phyloP scores from a whole-genome alignment of 2,888 invertebrate genomes.

The Eupeodes latifasciatus region DNA sequence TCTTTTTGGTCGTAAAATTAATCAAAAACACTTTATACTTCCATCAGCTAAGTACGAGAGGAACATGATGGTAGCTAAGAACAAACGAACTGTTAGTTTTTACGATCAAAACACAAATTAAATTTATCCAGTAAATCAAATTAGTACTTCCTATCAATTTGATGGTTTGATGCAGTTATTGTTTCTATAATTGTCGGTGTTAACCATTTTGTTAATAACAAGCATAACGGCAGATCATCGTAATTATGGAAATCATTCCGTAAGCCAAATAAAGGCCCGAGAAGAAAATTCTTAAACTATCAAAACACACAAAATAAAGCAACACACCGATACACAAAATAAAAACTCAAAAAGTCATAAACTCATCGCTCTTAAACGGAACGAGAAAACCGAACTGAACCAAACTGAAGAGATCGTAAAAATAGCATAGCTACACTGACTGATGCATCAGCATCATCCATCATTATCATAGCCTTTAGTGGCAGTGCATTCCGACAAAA shows the following conservation, averaged over 20 bases:
- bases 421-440: conserved; percentile 35
- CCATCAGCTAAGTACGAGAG: neutral
- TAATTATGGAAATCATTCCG: neutral
- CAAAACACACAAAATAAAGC: neutral
- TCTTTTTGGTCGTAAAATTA: conserved; percentile 17
- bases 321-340: neutral
- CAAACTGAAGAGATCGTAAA: conserved; percentile 38
- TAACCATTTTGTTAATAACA: conserved; percentile 8
- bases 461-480: conserved; percentile 32
- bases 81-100: conserved; percentile 42
- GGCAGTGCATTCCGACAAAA: conserved; percentile 16
- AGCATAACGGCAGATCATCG: neutral
- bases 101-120: conserved; percentile 55
- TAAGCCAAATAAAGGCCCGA: neutral
- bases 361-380: conserved; percentile 47
- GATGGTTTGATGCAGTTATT: conserved; percentile 15
- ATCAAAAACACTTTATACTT: conserved; percentile 17
- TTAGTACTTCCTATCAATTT: conserved; percentile 64
- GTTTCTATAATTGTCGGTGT: conserved; percentile 9
- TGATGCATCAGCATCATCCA: conserved; percentile 34
- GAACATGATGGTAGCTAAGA: neutral
- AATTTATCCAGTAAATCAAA: conserved; percentile 54
- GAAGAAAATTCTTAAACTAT: neutral
- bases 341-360: conserved; percentile 40
- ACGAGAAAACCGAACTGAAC: neutral